Percentiles rank a stretch among this genome's conserved stretches.
These are phyloP conservation scores for Eufriesea mexicana DNA, from an alignment of 1,140 invertebrate species.

Conservation along the genomic window DNA sequence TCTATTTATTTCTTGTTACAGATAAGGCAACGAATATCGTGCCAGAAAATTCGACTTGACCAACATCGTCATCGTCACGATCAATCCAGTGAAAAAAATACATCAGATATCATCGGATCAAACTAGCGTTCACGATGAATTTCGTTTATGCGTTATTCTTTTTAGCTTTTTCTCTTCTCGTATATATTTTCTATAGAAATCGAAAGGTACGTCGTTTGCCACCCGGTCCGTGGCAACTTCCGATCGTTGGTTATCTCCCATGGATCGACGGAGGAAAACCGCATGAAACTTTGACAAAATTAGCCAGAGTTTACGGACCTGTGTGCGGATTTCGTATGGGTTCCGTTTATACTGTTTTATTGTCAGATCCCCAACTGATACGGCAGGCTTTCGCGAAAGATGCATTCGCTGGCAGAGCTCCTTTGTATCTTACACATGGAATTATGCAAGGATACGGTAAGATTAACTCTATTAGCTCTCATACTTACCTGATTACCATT, in stretches of 20 bases:
- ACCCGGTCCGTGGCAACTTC: conserved; percentile 90
- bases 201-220: conserved; percentile 79
- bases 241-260: conserved; percentile 90
- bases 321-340: conserved; percentile 89
- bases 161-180: conserved; percentile 34
- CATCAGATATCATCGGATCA: not conserved
- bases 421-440: conserved; percentile 91
- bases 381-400: conserved; percentile 88
- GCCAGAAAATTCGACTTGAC: not conserved
- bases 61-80: not conserved
- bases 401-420: conserved; percentile 87
- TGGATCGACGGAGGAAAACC: conserved; percentile 87
- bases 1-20: not conserved
- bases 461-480: conserved; percentile 33
- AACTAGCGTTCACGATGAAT: conserved; percentile 45
- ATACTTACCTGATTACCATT: too few species aligned
- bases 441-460: conserved; percentile 93
- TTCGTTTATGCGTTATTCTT: conserved; percentile 14
- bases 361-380: conserved; percentile 88
- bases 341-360: conserved; percentile 87
- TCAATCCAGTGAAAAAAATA: too few species aligned
- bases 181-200: conserved; percentile 34
- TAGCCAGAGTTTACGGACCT: conserved; percentile 87
- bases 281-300: conserved; percentile 86
- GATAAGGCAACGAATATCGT: not conserved